These are phyloP conservation scores for Diplazon laetatorius DNA, from an alignment of 2,888 invertebrate species.

Conservation along the genomic window DNA sequence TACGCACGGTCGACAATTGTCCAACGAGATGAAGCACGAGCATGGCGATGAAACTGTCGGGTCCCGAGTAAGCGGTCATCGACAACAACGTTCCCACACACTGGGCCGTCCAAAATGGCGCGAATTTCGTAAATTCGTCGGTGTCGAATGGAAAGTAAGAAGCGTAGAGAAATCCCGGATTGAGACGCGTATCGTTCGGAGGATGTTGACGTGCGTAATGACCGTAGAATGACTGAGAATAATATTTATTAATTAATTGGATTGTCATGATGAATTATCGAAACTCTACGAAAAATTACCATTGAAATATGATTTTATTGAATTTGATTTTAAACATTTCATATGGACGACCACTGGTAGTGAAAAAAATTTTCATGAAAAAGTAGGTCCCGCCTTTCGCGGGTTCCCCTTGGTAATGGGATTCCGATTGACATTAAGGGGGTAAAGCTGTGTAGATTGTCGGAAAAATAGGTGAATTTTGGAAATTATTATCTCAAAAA, in stretches of 20 bases:
- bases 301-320: background rate
- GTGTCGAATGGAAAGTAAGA: constrained; percentile 70
- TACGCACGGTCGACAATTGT: constrained; percentile 63
- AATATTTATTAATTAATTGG: background rate
- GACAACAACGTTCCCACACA: constrained; percentile 66
- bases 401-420: too few relatives aligned
- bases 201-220: constrained; percentile 33
- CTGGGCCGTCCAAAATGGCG: constrained; percentile 70
- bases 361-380: too few relatives aligned
- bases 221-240: constrained; percentile 49
- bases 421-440: too few relatives aligned
- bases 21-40: constrained; percentile 72
- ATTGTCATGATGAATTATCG: constrained; percentile 8
- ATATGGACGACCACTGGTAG: too few relatives aligned
- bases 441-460: too few relatives aligned
- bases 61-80: constrained; percentile 68
- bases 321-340: too few relatives aligned
- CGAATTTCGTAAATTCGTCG: constrained; percentile 66
- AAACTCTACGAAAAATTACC: background rate
- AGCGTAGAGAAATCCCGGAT: constrained; percentile 53
- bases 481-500: too few relatives aligned
- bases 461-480: too few relatives aligned
- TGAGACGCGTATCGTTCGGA: constrained; percentile 44
- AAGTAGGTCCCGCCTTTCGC: too few relatives aligned
- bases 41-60: constrained; percentile 70